Base-by-base conservation (phyloP, 2,888 invertebrate species). In the Unio delphinus region DNA sequence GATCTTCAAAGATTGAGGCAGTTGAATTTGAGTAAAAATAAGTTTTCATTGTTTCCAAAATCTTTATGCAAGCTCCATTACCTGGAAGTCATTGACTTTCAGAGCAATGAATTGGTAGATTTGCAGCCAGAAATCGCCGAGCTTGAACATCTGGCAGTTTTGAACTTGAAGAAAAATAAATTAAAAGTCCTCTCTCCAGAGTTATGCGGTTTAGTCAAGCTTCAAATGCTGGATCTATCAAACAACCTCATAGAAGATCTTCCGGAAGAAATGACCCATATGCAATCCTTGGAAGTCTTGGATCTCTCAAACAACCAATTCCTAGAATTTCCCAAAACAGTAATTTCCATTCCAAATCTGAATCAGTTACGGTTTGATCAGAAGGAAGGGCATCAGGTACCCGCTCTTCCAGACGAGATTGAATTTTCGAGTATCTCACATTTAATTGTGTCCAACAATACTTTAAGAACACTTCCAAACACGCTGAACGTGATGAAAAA, bases 191-290 rank as follows among this genome's bases (percentile, higher is more conserved):
- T 87, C 61, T 73, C 82, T 8, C 56, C 72, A 3, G 83, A 84
- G 57, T 61, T 88, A n/a, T 83, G 87, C 68, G 58, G 65, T 4
- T 68, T 87, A 15, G 54, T 61, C 11, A 67, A 76, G 28, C 69
- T 88, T 26, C 76, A 82, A 55, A 70, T 78, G 60, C 58, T 86
- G 7, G 83, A 88, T 66, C 63, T 88, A 34, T 78, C 86, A 7
- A 72, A 78, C 64, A 88, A 88, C 70, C 54, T 65, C 8, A 30
- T 88, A 6, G 78, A 76, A 18, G 82, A 83, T 18, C 72, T 86
- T 28, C 86, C 87, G 3, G 84, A 84, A 60, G 96, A 96, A 15
- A 95, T 97, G 92, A 96, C 96, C 78, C 94, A 96, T 83, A 91
- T 98, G 65, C 58, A 34, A 15, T 56, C 65, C 8, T 73, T 88